These are phyloP conservation scores for Girardia tigrina DNA, from an alignment of 2,888 invertebrate genomes.

Conservation along the genomic window DNA sequence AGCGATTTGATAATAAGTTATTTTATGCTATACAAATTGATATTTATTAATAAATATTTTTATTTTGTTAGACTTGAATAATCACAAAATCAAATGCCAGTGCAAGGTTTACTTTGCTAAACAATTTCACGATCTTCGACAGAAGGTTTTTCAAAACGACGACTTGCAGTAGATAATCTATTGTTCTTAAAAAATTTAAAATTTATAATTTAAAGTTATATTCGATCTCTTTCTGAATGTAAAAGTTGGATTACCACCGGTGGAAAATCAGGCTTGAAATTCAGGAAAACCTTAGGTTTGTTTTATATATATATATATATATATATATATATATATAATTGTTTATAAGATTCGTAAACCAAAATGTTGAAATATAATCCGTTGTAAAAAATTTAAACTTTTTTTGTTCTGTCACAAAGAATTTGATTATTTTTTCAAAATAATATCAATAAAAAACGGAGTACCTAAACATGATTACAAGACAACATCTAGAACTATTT, in stretches of 20 bases:
- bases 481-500: too few species aligned
- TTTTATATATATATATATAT: too few species aligned
- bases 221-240: conserved; percentile 71
- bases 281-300: conserved; percentile 66
- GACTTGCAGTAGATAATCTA: conserved; percentile 47
- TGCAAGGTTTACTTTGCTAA: conserved; percentile 75
- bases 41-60: not conserved
- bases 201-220: conserved; percentile 52
- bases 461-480: too few species aligned
- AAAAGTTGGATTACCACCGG: conserved; percentile 79
- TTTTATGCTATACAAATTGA: too few species aligned
- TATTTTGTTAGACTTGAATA: conserved; percentile 4
- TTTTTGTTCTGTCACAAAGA: too few species aligned
- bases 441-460: too few species aligned
- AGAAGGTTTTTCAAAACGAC: conserved; percentile 56
- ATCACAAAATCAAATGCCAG: conserved; percentile 48
- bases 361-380: too few species aligned
- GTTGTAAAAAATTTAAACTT: too few species aligned
- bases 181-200: conserved; percentile 17
- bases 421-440: too few species aligned
- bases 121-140: conserved; percentile 70
- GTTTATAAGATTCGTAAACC: too few species aligned
- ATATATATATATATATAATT: too few species aligned
- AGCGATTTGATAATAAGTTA: not conserved
- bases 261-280: conserved; percentile 82